Base-by-base conservation (phyloP, 2,797 vertebrate genomes). In the Pantherophis vulpinus region DNA sequence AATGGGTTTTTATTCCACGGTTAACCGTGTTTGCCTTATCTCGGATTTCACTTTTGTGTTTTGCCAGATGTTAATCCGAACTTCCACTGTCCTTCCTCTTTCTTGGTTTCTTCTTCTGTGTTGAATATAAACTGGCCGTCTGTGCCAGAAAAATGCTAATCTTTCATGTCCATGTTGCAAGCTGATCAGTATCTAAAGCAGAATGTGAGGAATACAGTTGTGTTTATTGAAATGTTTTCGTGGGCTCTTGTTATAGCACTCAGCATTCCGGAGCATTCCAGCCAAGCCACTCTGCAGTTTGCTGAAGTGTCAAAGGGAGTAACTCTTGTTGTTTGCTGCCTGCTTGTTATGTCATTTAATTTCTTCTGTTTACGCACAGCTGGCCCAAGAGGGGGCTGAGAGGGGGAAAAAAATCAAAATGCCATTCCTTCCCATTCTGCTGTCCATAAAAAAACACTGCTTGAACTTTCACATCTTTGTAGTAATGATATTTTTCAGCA, bases 171-270 rank as follows among this genome's bases (percentile, higher is more conserved):
- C 55, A 11, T 37, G 51, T 55, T 58, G 7, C 20, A 37, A 12
- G 61, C 47, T 66, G 55, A 32, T 56, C 23, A 27, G 12, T 51
- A 47, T 91, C 61, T 93, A 25, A 58, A 87, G 83, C n/a, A 87
- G 16, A 89, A 61, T 74, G 56, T 60, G 42, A 51, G 56, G 37
- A 79, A 87, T 18, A 25, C 12, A 25, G 18, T 16, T 29, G 1
- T 90, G 37, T 23, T 70, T 58, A 59, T 20, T 59, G 66, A 91
- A 91, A 88, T 88, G 88, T 61, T 88, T 94, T 58, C 54, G 86
- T 8, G 55, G 90, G 37, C 25, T 90, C 91, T 90, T 13, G 6
- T 29, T 47, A 60, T 23, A 55, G 25, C 42, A 59, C 91, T 94
- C 37, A 51, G 88, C 47, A 93, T 63, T 54, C 87, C 74, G 29